Conservation (phyloP, 2,797 vertebrate species). For the Balearica regulorum region DNA sequence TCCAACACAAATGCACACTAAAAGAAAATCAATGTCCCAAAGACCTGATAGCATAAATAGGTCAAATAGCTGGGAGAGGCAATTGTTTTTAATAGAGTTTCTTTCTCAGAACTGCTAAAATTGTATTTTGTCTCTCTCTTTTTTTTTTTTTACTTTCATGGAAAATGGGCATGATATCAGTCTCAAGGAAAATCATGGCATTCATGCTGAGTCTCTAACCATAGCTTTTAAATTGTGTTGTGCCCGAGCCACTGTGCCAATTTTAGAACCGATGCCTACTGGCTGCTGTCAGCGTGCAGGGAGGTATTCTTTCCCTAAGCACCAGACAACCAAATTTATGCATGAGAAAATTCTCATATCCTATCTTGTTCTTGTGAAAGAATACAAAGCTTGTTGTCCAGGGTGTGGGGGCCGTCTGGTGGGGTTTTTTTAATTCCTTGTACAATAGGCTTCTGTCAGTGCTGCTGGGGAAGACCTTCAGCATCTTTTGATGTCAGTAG, state of each 20-base stretch:
- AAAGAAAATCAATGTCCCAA: not conserved
- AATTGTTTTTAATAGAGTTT: not conserved
- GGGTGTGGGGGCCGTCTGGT: not conserved
- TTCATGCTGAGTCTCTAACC: not conserved
- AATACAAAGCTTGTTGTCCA: slow-evolving; percentile 26
- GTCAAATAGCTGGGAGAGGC: not conserved
- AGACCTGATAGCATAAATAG: not conserved
- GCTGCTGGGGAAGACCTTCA: not conserved
- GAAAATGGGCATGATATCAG: not conserved
- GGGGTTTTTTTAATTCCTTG: not conserved
- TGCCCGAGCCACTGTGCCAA: not conserved
- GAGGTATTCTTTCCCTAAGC: slow-evolving; percentile 22
- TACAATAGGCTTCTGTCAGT: slow-evolving; percentile 42
- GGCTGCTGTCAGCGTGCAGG: not conserved
- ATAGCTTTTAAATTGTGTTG: not conserved
- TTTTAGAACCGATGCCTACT: not conserved
- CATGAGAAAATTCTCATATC: slow-evolving; percentile 58
- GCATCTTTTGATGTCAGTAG: slow-evolving; percentile 37
- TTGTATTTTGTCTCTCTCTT: not conserved
- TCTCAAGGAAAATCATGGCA: not conserved
- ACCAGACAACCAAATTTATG: slow-evolving; percentile 55
- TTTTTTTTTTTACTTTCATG: not conserved
- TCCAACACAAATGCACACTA: not conserved
- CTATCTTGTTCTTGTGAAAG: slow-evolving; percentile 26
- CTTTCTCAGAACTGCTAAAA: not conserved